A percentile compares a stretch with the other conserved stretches of the same genome.
Conservation (phyloP, 2,797 vertebrate genomes). For the Propithecus deckenii region DNA sequence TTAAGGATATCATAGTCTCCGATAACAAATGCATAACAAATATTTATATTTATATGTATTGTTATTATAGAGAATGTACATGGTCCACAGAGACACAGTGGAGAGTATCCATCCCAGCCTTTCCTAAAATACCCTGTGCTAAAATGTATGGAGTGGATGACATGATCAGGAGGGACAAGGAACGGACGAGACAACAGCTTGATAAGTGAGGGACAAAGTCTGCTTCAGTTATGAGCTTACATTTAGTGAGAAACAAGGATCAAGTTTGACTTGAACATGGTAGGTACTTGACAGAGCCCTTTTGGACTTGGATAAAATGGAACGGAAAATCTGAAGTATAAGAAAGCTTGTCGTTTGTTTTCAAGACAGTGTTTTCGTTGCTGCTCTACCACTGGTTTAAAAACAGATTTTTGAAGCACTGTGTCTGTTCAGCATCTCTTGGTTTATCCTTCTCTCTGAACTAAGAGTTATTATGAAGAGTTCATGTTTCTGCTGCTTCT, state of each 20-base stretch:
- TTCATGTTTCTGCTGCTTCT: constrained; percentile 28
- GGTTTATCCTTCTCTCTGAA: constrained; percentile 5
- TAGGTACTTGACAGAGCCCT: not conserved
- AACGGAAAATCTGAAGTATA: not conserved
- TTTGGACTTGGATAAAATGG: not conserved
- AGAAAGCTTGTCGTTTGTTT: constrained; percentile 30
- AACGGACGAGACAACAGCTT: not conserved
- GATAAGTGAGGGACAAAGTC: not conserved
- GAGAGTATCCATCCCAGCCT: not conserved
- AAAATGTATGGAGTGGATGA: not conserved
- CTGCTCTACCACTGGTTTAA: not conserved
- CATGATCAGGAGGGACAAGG: not conserved
- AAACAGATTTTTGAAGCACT: not conserved
- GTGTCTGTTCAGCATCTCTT: not conserved
- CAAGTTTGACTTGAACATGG: not conserved
- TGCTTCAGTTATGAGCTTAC: not conserved
- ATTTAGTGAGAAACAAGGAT: not conserved
- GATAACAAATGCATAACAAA: not conserved
- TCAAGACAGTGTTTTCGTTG: not conserved
- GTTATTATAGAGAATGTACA: not conserved
- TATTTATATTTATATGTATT: not conserved
- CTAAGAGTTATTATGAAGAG: not conserved
- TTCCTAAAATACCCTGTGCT: not conserved
- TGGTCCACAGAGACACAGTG: not conserved
- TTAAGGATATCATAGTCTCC: not conserved